These are phyloP conservation scores for Odocoileus hemionus DNA, from an alignment of 2,113 vertebrate genomes.

Conservation along the genomic window DNA sequence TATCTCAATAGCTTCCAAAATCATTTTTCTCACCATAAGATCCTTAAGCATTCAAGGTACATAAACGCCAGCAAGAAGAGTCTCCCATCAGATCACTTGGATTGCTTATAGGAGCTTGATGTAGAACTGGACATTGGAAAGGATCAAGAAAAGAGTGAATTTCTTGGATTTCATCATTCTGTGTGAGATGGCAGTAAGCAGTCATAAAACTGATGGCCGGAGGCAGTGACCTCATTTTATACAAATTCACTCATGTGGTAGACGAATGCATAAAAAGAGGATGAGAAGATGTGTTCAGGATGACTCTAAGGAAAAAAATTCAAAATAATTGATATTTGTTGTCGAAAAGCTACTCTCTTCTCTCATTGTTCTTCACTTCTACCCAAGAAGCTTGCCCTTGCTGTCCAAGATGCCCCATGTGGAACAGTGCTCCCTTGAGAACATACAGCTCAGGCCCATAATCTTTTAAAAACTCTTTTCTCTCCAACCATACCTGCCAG, in stretches of 20 bases:
- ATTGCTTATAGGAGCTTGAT: neutral
- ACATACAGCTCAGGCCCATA: neutral
- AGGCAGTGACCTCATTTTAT: neutral
- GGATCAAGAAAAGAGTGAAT: neutral
- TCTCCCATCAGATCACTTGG: neutral
- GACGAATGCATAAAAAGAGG: neutral
- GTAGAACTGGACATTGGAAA: neutral
- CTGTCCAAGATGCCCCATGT: neutral
- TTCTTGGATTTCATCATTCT: slow-evolving; percentile 5
- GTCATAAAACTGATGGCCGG: neutral
- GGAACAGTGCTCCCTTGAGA: neutral
- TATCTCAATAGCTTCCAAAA: neutral
- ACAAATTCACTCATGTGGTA: slow-evolving; percentile 5
- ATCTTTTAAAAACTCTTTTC: neutral
- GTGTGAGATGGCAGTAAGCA: neutral
- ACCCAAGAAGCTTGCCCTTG: neutral
- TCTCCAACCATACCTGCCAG: neutral
- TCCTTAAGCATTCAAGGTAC: neutral
- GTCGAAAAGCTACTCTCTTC: neutral
- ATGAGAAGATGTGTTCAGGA: neutral
- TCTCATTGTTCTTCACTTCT: neutral
- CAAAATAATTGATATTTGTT: neutral
- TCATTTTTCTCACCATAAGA: neutral
- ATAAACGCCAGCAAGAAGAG: neutral
- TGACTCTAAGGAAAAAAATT: neutral